Conservation (phyloP, 1,140 invertebrate genomes). For the Drosophila pectinifera region DNA sequence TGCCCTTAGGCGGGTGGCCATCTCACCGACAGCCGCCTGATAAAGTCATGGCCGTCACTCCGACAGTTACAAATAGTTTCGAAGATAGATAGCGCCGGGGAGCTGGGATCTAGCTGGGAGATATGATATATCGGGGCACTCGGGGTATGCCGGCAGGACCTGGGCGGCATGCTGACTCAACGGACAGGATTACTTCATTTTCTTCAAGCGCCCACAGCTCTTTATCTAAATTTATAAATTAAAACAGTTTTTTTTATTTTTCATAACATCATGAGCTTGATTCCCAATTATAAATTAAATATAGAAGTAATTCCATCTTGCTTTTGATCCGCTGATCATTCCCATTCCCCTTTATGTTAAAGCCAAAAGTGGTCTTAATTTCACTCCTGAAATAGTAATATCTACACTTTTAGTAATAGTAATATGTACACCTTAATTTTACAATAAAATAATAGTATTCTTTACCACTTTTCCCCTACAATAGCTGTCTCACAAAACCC, state of each 20-base stretch:
- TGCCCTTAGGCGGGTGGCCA: constrained; percentile 59
- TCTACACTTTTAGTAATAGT: no score
- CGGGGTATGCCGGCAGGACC: not conserved
- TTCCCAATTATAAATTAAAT: not conserved
- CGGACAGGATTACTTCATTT: not conserved
- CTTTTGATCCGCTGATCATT: no score
- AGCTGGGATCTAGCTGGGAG: constrained; percentile 4
- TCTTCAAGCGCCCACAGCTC: not conserved
- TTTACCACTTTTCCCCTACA: not conserved
- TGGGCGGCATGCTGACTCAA: not conserved
- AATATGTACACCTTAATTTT: no score
- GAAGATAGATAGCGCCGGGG: constrained; percentile 12
- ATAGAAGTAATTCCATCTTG: no score
- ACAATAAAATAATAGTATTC: not conserved
- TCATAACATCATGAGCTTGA: not conserved
- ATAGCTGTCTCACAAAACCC: not conserved
- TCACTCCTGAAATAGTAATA: no score
- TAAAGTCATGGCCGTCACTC: constrained; percentile 48
- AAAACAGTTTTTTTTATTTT: not conserved
- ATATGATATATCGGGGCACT: constrained; percentile 20
- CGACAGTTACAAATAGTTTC: constrained; percentile 35
- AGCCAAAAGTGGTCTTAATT: no score
- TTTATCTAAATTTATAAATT: not conserved
- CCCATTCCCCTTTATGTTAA: no score
- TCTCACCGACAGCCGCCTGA: constrained; percentile 36